A percentile compares a stretch with the other conserved stretches of the same genome.
Conservation (phyloP, 2,113 vertebrate genomes). For the Poeciliopsis occidentalis region DNA sequence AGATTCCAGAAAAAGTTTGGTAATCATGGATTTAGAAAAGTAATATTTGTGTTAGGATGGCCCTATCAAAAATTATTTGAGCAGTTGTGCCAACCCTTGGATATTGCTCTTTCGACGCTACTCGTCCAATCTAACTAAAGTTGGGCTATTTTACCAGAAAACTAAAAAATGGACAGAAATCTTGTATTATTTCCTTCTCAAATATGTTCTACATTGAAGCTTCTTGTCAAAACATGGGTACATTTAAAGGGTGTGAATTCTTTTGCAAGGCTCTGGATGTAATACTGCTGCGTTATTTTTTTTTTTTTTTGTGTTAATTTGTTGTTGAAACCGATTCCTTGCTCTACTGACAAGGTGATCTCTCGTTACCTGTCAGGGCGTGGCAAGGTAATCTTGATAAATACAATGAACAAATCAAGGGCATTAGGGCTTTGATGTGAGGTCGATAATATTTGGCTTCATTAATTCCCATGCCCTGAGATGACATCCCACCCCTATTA, state of each 20-base stretch:
- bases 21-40: too few relatives aligned
- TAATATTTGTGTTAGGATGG: too few relatives aligned
- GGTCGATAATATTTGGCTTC: conserved; percentile 79
- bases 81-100: too few relatives aligned
- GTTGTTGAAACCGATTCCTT: conserved; percentile 17
- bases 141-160: too few relatives aligned
- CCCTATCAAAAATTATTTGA: too few relatives aligned
- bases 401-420: conserved; percentile 70
- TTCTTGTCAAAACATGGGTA: neutral
- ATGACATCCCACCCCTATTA: conserved; percentile 78
- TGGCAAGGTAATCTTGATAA: conserved; percentile 51
- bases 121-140: too few relatives aligned
- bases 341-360: conserved; percentile 48
- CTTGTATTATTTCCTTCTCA: neutral
- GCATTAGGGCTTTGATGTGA: conserved; percentile 66
- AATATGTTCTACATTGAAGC: neutral
- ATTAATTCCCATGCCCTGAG: conserved; percentile 77
- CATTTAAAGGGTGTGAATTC: neutral
- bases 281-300: neutral
- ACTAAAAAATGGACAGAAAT: too few relatives aligned
- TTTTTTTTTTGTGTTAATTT: conserved; percentile 10
- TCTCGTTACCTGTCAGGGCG: conserved; percentile 51
- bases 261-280: conserved; percentile 20
- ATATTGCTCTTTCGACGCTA: too few relatives aligned
- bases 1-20: too few relatives aligned